phyloP scores from a whole-genome alignment of 2,797 vertebrate species.

The Naso thynnoides region DNA sequence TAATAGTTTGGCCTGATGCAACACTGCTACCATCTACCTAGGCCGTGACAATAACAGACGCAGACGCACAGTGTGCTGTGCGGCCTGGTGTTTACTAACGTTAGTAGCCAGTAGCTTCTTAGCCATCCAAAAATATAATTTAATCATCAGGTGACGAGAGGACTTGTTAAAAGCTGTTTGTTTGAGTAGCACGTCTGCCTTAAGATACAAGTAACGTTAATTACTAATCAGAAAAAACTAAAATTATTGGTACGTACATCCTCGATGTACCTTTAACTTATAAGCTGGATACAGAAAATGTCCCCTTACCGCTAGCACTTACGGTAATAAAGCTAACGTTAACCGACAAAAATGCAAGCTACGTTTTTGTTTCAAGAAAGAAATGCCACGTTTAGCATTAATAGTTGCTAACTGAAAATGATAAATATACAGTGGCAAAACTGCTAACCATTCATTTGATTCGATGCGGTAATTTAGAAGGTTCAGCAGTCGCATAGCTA shows the following conservation, averaged over 20 bases:
- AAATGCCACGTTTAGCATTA: not conserved
- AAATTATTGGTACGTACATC: not conserved
- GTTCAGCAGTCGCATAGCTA: conserved; percentile 31
- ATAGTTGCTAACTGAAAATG: accelerated
- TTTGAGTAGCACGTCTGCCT: accelerated
- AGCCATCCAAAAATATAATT: not conserved
- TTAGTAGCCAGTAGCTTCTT: not conserved
- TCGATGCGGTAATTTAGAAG: not conserved
- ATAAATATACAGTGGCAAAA: accelerated
- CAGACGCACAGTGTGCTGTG: conserved; percentile 39
- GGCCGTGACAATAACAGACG: conserved; percentile 30
- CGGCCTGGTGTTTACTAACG: conserved; percentile 71
- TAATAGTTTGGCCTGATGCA: conserved; percentile 43
- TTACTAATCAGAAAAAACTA: accelerated
- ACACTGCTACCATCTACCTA: conserved; percentile 28
- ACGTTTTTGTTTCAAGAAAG: not conserved
- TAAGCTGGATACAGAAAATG: conserved; percentile 59
- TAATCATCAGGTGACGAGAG: not conserved
- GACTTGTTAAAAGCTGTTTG: accelerated
- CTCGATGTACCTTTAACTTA: conserved; percentile 16
- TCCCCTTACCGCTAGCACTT: conserved; percentile 47
- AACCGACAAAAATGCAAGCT: conserved; percentile 36
- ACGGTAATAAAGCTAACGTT: conserved; percentile 32
- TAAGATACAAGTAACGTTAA: accelerated
- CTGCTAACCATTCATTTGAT: accelerated